Percentiles rank a stretch among this genome's conserved stretches.
phyloP scores from a whole-genome alignment of 2,888 invertebrate species.

The Stenoptilia bipunctidactyla region DNA sequence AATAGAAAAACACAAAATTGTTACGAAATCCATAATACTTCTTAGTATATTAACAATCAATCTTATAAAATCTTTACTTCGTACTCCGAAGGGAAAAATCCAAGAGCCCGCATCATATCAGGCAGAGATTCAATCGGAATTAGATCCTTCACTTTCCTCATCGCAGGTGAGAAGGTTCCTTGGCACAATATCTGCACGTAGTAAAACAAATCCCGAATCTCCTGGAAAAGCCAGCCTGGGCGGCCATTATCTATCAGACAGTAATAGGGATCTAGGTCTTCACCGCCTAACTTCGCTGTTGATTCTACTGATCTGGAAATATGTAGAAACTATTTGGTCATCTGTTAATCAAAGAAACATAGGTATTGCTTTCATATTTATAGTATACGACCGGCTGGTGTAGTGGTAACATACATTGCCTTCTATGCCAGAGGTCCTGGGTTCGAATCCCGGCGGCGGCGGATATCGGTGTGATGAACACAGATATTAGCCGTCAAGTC shows the following conservation, averaged over 20 bases:
- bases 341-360: no score
- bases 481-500: no score
- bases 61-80: constrained; percentile 73
- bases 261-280: constrained; percentile 76
- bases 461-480: no score
- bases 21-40: no score
- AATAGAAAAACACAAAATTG: no score
- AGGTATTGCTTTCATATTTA: no score
- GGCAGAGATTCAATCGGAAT: constrained; percentile 77
- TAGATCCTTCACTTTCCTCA: constrained; percentile 70
- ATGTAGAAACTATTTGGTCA: no score
- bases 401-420: no score
- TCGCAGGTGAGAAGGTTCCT: constrained; percentile 75
- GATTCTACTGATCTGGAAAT: constrained; percentile 57
- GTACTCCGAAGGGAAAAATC: constrained; percentile 81
- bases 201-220: constrained; percentile 82
- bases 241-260: constrained; percentile 78
- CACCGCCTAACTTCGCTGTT: constrained; percentile 63
- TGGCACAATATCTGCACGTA: constrained; percentile 82
- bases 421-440: no score
- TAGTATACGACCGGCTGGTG: no score
- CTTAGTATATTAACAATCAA: no score
- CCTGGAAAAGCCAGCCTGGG: constrained; percentile 78
- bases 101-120: constrained; percentile 80
- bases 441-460: no score